Percentiles rank a stretch among this genome's conserved stretches.
These are phyloP conservation scores for Ceratosolen fusciceps DNA, from an alignment of 1,140 invertebrate species.

Conservation along the genomic window DNA sequence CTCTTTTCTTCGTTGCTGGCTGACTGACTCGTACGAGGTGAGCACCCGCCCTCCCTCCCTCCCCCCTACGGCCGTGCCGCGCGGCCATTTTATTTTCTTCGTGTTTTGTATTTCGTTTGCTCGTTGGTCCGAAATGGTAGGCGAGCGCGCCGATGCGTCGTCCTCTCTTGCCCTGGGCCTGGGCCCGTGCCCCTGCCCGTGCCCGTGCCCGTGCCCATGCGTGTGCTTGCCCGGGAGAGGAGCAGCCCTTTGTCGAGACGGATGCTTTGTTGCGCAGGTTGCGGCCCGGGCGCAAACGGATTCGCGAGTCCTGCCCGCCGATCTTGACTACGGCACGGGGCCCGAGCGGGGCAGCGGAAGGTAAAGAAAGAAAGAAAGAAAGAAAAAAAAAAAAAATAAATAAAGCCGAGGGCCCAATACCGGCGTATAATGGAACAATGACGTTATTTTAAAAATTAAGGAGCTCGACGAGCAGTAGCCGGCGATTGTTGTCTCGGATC, in stretches of 20 bases:
- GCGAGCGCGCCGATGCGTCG: background rate
- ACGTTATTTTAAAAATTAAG: background rate
- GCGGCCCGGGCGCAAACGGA: background rate
- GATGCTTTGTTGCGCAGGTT: background rate
- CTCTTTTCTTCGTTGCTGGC: constrained; percentile 9
- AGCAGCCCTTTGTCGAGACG: constrained; percentile 29
- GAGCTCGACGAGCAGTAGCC: background rate
- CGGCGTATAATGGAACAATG: background rate
- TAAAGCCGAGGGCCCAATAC: too few species aligned
- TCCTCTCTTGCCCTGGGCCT: too few species aligned
- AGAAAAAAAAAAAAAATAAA: too few species aligned
- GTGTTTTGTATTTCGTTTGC: background rate
- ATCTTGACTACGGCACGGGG: background rate
- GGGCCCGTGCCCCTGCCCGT: too few species aligned
- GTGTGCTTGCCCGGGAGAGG: background rate
- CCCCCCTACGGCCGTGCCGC: too few species aligned
- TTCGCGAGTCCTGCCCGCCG: background rate
- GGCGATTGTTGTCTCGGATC: background rate
- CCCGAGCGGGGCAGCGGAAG: background rate
- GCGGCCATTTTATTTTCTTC: background rate
- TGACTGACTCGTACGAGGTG: background rate
- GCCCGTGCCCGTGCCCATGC: background rate
- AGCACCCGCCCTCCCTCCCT: background rate
- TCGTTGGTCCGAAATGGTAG: constrained; percentile 6
- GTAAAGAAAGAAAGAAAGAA: too few species aligned